Percentiles rank a stretch among this genome's conserved stretches.
These are phyloP conservation scores for Rhyacophila evoluta DNA, from an alignment of 2,888 invertebrate genomes.

Conservation along the genomic window DNA sequence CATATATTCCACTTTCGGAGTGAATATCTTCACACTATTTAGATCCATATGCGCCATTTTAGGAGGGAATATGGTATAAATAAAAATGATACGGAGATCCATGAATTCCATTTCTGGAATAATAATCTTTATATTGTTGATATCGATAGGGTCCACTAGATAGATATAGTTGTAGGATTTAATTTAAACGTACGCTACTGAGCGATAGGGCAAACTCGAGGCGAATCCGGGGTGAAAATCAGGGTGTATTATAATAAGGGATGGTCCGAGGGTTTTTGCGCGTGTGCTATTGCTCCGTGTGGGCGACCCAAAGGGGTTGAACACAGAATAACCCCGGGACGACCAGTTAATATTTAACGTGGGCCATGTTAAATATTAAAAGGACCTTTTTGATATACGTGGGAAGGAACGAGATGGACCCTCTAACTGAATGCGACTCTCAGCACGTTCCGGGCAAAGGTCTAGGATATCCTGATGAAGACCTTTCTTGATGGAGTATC, in stretches of 20 bases:
- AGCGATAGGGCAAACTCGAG: neutral
- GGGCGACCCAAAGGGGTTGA: constrained; percentile 13
- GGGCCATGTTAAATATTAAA: constrained; percentile 7
- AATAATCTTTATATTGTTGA: too few species aligned
- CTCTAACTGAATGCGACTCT: neutral
- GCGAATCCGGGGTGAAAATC: constrained; percentile 15
- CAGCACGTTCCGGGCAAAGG: neutral
- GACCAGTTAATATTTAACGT: constrained; percentile 8
- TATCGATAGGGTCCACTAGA: too few species aligned
- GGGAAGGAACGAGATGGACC: neutral
- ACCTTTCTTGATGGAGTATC: neutral
- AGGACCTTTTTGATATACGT: constrained; percentile 15
- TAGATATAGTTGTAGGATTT: too few species aligned
- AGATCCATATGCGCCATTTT: too few species aligned
- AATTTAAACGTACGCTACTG: too few species aligned
- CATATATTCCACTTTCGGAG: too few species aligned
- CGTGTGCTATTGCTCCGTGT: constrained; percentile 20
- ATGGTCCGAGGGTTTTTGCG: constrained; percentile 53
- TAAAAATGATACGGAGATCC: too few species aligned
- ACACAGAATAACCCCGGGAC: neutral
- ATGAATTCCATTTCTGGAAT: too few species aligned
- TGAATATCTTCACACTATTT: too few species aligned
- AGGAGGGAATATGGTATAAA: too few species aligned
- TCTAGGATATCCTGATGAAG: neutral
- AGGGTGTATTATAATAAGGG: constrained; percentile 49